phyloP scores from a whole-genome alignment of 2,888 invertebrate species.

The Daptonema setosum region DNA sequence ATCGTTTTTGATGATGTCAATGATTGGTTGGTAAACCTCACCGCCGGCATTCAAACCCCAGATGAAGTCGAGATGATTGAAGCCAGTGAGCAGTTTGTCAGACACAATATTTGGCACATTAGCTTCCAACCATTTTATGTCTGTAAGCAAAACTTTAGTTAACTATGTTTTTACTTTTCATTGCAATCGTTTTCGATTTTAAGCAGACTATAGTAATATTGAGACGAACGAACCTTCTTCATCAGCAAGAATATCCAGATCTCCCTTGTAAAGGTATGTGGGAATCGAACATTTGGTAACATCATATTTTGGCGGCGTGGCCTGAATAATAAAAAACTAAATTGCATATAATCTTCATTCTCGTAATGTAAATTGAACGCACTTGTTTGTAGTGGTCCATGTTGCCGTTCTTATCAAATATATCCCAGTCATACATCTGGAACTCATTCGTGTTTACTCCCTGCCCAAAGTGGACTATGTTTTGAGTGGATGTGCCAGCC shows the following conservation, averaged over 20 bases:
- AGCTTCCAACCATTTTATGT: neutral
- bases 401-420: neutral
- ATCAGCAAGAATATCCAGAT: conserved; percentile 52
- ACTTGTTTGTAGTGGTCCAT: too few relatives aligned
- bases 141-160: too few relatives aligned
- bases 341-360: too few relatives aligned
- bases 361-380: too few relatives aligned
- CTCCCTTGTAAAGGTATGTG: conserved; percentile 43
- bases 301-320: conserved; percentile 27
- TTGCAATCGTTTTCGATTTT: too few relatives aligned
- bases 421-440: neutral
- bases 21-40: neutral
- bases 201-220: too few relatives aligned
- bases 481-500: conserved; percentile 32
- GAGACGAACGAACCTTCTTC: too few relatives aligned
- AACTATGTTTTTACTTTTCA: too few relatives aligned
- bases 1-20: neutral
- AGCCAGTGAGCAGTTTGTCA: neutral
- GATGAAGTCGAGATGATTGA: conserved; percentile 2
- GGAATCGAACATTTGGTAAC: conserved; percentile 20
- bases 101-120: neutral
- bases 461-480: conserved; percentile 33
- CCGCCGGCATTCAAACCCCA: neutral
- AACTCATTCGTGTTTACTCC: conserved; percentile 7
- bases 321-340: too few relatives aligned